Percentiles rank a stretch among this genome's conserved stretches.
phyloP scores from a whole-genome alignment of 2,113 vertebrate genomes.

The Meleagris gallopavo region DNA sequence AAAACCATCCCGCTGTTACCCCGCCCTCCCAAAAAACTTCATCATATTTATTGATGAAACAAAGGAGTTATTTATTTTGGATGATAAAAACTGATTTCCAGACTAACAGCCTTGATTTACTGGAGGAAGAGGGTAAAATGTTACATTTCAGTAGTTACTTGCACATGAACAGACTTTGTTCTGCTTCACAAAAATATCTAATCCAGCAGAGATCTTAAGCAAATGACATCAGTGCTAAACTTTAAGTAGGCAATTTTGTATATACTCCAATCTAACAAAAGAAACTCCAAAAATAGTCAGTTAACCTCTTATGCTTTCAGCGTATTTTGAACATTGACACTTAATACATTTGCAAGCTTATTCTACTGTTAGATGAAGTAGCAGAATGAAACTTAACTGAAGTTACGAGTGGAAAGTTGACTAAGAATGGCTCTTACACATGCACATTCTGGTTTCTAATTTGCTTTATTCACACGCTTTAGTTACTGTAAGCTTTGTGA shows the following conservation, averaged over 20 bases:
- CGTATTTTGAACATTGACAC: slow-evolving; percentile 18
- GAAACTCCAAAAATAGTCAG: slow-evolving; percentile 24
- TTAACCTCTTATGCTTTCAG: not conserved
- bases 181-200: slow-evolving; percentile 19
- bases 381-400: slow-evolving; percentile 18
- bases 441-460: not conserved
- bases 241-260: not conserved
- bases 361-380: not conserved
- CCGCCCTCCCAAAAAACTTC: not conserved
- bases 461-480: slow-evolving; percentile 1
- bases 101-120: not conserved
- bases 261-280: not conserved
- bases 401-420: not conserved
- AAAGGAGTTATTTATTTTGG: not conserved
- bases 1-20: not conserved
- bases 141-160: not conserved
- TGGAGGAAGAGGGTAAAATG: not conserved
- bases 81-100: not conserved
- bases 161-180: not conserved
- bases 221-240: slow-evolving; percentile 9
- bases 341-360: slow-evolving; percentile 30
- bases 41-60: not conserved
- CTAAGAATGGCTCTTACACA: slow-evolving; percentile 49
- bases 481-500: not conserved
- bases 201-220: not conserved